A percentile compares a stretch with the other conserved stretches of the same genome.
Evolutionary conservation across 2,797 vertebrate genomes (phyloP).

Genomic region (Pristis pectinata): DNA sequence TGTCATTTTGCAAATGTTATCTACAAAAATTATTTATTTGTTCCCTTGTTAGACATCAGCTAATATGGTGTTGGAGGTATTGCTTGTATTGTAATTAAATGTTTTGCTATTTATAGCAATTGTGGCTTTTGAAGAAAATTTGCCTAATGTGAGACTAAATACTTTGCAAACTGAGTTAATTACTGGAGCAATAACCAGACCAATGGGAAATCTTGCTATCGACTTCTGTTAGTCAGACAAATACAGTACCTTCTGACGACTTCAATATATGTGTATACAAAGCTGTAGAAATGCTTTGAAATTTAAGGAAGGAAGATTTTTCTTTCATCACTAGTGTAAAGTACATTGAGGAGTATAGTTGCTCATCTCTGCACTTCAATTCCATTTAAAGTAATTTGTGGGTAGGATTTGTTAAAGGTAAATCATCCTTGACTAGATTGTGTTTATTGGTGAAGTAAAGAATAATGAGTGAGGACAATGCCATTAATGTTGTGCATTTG

Average conservation of each 20-base stretch:
- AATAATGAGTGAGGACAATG: too few relatives aligned
- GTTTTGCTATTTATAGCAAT: not conserved
- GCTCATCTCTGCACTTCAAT: too few relatives aligned
- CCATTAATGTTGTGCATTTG: too few relatives aligned
- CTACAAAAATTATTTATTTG: not conserved
- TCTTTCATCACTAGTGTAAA: too few relatives aligned
- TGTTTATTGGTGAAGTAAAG: too few relatives aligned
- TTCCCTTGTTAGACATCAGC: not conserved
- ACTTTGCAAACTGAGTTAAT: not conserved
- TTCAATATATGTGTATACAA: not conserved
- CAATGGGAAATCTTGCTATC: not conserved
- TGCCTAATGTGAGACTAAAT: not conserved
- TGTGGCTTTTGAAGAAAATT: not conserved
- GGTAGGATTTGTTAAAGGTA: too few relatives aligned
- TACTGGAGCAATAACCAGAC: not conserved
- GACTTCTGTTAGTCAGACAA: not conserved
- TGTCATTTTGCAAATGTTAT: not conserved
- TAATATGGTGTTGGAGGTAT: not conserved
- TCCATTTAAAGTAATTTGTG: too few relatives aligned
- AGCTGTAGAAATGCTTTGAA: not conserved
- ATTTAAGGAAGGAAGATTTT: too few relatives aligned
- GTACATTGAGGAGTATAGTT: too few relatives aligned
- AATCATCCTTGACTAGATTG: too few relatives aligned
- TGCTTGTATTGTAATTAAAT: not conserved
- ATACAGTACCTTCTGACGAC: not conserved